Evolutionary conservation across 1,140 invertebrate genomes (phyloP).

Genomic region (Scylla paramamosain): DNA sequence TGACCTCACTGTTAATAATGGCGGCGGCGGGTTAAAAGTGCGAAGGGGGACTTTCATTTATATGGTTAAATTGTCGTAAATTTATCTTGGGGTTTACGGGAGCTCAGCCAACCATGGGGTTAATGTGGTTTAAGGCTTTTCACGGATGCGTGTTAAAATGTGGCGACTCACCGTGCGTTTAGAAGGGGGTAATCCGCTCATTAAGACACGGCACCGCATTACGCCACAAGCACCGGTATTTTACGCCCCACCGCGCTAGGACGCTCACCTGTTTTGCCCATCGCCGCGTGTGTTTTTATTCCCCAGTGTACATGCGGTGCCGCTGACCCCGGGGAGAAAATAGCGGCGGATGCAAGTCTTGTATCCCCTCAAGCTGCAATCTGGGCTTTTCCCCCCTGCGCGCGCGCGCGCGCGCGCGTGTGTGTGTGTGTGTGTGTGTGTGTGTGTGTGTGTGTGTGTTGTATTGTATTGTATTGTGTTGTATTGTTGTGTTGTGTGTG

Average conservation of each 20-base stretch:
- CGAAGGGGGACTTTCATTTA: constrained; percentile 60
- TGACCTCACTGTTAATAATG: constrained; percentile 70
- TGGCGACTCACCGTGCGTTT: constrained; percentile 26
- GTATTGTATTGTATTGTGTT: too few species aligned
- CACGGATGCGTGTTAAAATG: constrained; percentile 36
- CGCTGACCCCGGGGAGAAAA: neutral
- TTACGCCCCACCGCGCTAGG: constrained; percentile 18
- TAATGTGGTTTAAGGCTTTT: constrained; percentile 59
- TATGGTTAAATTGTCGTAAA: constrained; percentile 68
- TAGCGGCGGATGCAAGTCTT: neutral
- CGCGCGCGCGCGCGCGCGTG: neutral
- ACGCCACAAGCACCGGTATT: constrained; percentile 27
- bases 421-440: constrained; percentile 49
- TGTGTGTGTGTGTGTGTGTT: constrained; percentile 37
- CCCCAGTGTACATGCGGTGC: neutral
- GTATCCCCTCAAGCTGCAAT: neutral
- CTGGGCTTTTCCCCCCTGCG: neutral
- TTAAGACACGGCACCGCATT: constrained; percentile 11
- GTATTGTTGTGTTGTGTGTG: too few species aligned
- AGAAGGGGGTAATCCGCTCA: neutral
- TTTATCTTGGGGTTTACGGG: constrained; percentile 52
- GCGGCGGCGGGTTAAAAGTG: constrained; percentile 54
- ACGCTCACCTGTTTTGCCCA: neutral
- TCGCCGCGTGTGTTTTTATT: neutral
- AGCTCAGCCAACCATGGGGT: constrained; percentile 44